A percentile compares a stretch with the other conserved stretches of the same genome.
phyloP scores from a whole-genome alignment of 2,888 invertebrate genomes.

The Brachylomia viminalis region DNA sequence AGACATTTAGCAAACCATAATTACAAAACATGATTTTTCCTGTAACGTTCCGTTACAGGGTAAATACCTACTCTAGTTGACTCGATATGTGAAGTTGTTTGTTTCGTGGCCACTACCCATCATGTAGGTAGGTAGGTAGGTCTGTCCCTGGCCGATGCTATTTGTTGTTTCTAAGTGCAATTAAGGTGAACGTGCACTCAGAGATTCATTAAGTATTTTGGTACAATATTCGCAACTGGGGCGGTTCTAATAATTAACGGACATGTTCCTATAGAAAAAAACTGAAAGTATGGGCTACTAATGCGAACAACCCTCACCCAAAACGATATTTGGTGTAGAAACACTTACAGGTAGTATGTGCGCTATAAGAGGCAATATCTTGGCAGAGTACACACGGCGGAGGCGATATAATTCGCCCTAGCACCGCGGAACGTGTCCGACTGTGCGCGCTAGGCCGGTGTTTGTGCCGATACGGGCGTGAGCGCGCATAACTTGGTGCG shows the following conservation, averaged over 20 bases:
- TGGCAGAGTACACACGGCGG: conserved; percentile 15
- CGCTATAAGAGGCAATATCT: conserved; percentile 27
- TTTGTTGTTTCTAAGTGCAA: conserved; percentile 6
- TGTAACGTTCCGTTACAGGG: too few species aligned
- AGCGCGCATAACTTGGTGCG: conserved; percentile 44
- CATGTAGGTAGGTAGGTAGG: too few species aligned
- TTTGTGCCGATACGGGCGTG: conserved; percentile 33
- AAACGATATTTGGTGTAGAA: conserved; percentile 25
- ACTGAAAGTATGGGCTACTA: conserved; percentile 1
- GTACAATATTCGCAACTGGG: background rate
- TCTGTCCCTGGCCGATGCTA: background rate
- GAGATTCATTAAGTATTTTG: background rate
- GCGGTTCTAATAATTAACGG: too few species aligned
- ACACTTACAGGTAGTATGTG: conserved; percentile 18
- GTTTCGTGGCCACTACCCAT: background rate
- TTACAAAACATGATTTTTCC: too few species aligned
- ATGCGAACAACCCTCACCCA: background rate
- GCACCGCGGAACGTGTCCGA: conserved; percentile 2
- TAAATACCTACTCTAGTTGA: background rate
- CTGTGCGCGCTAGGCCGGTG: conserved; percentile 1
- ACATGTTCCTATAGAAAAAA: too few species aligned
- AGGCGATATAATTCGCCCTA: conserved; percentile 15
- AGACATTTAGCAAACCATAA: too few species aligned
- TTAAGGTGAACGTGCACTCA: background rate
- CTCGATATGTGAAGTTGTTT: background rate